Percentiles rank a stretch among this genome's conserved stretches.
Evolutionary conservation across 2,888 invertebrate species (phyloP).

Genomic region (Tetramorium bicarinatum): DNA sequence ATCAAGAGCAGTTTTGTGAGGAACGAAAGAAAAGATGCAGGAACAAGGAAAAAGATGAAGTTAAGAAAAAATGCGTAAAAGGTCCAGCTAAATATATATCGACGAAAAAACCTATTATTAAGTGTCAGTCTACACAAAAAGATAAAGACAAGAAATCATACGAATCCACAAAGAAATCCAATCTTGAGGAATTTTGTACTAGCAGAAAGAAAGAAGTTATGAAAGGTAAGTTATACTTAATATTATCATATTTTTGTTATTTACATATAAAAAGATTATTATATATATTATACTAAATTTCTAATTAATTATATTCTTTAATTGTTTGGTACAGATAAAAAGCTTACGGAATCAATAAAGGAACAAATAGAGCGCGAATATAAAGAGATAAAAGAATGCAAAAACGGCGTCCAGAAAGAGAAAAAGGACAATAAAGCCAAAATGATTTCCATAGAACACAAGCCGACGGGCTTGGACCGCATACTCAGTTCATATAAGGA

Average conservation of each 20-base stretch:
- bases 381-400: constrained; percentile 66
- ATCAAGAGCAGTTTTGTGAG: background rate
- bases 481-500: constrained; percentile 49
- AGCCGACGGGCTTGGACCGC: constrained; percentile 19
- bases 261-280: background rate
- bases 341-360: background rate
- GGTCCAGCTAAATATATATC: constrained; percentile 37
- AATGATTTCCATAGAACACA: background rate
- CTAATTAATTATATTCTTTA: background rate
- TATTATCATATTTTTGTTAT: background rate
- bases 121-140: background rate
- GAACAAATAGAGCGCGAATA: constrained; percentile 51
- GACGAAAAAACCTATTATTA: background rate
- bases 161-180: background rate
- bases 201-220: background rate
- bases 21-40: background rate
- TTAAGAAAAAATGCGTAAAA: constrained; percentile 44
- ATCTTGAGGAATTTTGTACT: background rate
- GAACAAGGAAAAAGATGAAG: background rate
- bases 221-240: constrained; percentile 18
- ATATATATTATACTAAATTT: background rate
- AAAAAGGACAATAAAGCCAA: background rate
- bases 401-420: constrained; percentile 5
- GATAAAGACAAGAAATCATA: background rate
- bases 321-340: background rate